A percentile compares a stretch with the other conserved stretches of the same genome.
phyloP scores from a whole-genome alignment of 2,888 invertebrate genomes.

The Clostera curtula region DNA sequence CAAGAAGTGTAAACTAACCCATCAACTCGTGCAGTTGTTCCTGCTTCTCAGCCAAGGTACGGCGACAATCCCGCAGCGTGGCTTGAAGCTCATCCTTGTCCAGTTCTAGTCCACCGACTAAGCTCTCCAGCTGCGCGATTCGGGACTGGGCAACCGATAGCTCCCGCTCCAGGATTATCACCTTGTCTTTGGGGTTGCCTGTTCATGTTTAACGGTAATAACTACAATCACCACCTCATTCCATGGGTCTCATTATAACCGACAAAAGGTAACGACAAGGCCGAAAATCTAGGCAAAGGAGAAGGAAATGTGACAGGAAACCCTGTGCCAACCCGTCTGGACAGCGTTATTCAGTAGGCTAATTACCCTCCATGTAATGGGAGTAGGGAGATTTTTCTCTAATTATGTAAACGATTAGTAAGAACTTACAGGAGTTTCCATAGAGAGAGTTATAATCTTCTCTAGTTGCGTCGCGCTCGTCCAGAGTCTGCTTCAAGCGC shows the following conservation, averaged over 20 bases:
- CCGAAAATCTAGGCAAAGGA: too few species aligned
- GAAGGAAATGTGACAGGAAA: too few species aligned
- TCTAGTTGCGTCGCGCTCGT: slow-evolving; percentile 75
- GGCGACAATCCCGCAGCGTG: slow-evolving; percentile 73
- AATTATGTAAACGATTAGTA: background rate
- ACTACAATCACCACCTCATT: too few species aligned
- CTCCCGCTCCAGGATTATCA: slow-evolving; percentile 54
- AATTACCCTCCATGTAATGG: too few species aligned
- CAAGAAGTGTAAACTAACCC: slow-evolving; percentile 32
- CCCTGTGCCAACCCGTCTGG: too few species aligned
- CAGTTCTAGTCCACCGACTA: slow-evolving; percentile 59
- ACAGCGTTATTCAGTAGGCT: too few species aligned
- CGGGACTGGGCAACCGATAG: slow-evolving; percentile 49
- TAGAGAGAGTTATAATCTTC: slow-evolving; percentile 69
- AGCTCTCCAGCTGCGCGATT: slow-evolving; percentile 57
- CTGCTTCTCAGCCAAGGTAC: slow-evolving; percentile 53
- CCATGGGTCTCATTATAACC: too few species aligned
- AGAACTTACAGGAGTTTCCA: slow-evolving; percentile 54
- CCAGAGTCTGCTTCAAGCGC: slow-evolving; percentile 74
- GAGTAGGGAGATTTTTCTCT: too few species aligned
- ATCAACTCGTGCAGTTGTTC: slow-evolving; percentile 58
- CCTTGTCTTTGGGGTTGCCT: slow-evolving; percentile 65
- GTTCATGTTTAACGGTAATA: too few species aligned
- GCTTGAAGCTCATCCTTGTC: slow-evolving; percentile 83
- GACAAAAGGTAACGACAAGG: too few species aligned